Conservation (phyloP, 2,888 invertebrate species). For the Ischnus inquisitorius region DNA sequence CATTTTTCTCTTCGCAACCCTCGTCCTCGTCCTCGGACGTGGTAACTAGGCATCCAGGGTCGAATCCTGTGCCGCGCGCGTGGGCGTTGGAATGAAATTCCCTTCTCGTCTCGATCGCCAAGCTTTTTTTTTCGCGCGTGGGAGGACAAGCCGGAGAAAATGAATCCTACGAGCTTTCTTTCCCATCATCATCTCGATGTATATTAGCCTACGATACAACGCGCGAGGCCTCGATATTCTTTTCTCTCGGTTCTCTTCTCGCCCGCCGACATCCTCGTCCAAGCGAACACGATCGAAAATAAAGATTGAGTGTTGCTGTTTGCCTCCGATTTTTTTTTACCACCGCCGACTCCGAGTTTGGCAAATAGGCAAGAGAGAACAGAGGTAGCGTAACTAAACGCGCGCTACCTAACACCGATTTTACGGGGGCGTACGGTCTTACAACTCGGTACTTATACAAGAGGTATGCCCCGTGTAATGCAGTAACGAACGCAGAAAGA, state of each 20-base stretch:
- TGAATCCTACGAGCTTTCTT: conserved; percentile 26
- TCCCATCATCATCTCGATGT: not conserved
- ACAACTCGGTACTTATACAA: conserved; percentile 16
- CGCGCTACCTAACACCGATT: conserved; percentile 45
- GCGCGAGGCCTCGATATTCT: not conserved
- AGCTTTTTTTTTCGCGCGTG: conserved; percentile 18
- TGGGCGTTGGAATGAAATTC: conserved; percentile 47
- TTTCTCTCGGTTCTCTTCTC: not conserved
- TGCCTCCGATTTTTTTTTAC: conserved; percentile 32
- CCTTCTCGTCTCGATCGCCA: conserved; percentile 9
- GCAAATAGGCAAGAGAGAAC: not conserved
- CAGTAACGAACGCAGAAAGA: not conserved
- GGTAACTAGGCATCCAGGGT: conserved; percentile 26
- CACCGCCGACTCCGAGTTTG: not conserved
- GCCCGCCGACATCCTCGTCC: not conserved
- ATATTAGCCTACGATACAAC: not conserved
- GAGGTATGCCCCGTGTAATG: conserved; percentile 36
- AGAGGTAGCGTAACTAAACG: not conserved
- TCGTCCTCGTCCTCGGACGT: conserved; percentile 7
- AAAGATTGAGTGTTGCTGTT: conserved; percentile 37
- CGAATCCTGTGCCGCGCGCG: conserved; percentile 27
- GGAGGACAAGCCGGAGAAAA: conserved; percentile 14
- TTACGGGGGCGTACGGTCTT: conserved; percentile 53
- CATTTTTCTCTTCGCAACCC: conserved; percentile 14
- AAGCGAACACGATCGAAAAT: conserved; percentile 10